A percentile compares a stretch with the other conserved stretches of the same genome.
phyloP scores from a whole-genome alignment of 2,113 vertebrate species.

The Cyanoramphus novaezelandiae region DNA sequence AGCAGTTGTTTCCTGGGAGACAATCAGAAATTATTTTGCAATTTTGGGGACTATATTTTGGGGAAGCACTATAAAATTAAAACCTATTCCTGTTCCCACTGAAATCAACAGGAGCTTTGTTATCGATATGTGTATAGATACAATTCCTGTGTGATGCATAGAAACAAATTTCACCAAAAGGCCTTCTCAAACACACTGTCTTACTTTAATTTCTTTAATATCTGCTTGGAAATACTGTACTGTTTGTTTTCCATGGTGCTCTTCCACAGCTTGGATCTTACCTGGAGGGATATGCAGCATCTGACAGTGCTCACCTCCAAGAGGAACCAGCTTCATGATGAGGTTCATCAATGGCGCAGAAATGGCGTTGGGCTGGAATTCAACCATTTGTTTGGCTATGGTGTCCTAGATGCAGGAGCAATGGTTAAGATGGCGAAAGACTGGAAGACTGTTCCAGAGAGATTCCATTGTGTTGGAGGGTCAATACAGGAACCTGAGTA shows the following conservation, averaged over 20 bases:
- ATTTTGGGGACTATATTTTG: background rate
- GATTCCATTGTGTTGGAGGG: conserved; percentile 96
- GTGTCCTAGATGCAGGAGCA: conserved; percentile 93
- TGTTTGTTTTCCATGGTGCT: background rate
- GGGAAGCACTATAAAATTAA: background rate
- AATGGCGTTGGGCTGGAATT: conserved; percentile 97
- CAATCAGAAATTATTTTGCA: background rate
- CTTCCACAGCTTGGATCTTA: conserved; percentile 83
- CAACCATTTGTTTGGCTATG: conserved; percentile 97
- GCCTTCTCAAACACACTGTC: background rate
- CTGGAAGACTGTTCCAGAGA: conserved; percentile 95
- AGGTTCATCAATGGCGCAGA: conserved; percentile 94
- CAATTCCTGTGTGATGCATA: background rate
- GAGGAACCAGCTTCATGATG: conserved; percentile 96
- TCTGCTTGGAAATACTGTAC: background rate
- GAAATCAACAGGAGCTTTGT: background rate
- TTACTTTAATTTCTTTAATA: background rate
- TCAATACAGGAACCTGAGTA: conserved; percentile 91
- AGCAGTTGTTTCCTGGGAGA: background rate
- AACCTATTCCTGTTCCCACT: background rate
- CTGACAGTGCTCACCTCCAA: conserved; percentile 97
- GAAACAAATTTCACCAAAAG: background rate
- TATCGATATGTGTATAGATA: background rate
- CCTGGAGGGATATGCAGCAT: conserved; percentile 98
- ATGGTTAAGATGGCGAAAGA: conserved; percentile 98